Evolutionary conservation across 1,140 invertebrate species (phyloP).

Genomic region (Luehdorfia chinensis): DNA sequence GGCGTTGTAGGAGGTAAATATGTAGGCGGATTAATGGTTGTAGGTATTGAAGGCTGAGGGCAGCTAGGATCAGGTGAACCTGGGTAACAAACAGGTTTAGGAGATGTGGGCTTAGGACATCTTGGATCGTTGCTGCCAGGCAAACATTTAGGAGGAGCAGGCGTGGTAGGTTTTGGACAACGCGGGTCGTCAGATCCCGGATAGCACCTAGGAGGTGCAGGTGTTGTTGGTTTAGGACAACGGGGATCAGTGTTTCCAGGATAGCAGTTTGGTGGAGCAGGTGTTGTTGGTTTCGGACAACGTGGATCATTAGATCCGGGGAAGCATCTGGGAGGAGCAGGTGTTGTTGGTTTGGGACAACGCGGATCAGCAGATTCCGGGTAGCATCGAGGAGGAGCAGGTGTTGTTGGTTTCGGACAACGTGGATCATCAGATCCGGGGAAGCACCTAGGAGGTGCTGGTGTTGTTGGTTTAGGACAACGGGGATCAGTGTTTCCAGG

Average conservation of each 20-base stretch:
- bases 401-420: constrained; percentile 29
- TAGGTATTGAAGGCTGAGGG: constrained; percentile 42
- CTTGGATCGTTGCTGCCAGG: constrained; percentile 61
- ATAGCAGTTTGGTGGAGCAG: constrained; percentile 47
- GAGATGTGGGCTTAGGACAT: constrained; percentile 63
- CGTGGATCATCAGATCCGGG: constrained; percentile 34
- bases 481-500: constrained; percentile 40
- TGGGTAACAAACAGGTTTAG: constrained; percentile 33
- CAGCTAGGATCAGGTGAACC: constrained; percentile 56
- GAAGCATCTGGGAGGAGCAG: constrained; percentile 34
- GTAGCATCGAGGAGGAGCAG: constrained; percentile 31
- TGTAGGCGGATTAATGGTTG: constrained; percentile 35
- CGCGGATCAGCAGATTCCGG: constrained; percentile 48
- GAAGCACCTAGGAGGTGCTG: constrained; percentile 36
- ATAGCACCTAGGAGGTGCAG: constrained; percentile 32
- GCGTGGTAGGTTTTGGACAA: constrained; percentile 53
- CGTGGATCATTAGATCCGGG: constrained; percentile 56
- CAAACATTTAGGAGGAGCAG: constrained; percentile 47
- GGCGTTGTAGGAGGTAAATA: constrained; percentile 30
- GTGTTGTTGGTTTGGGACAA: constrained; percentile 45
- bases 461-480: constrained; percentile 40
- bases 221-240: constrained; percentile 64
- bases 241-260: constrained; percentile 60
- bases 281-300: constrained; percentile 55
- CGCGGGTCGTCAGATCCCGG: constrained; percentile 56